Base-by-base conservation (phyloP, 1,140 invertebrate species). In the Araneus ventricosus region DNA sequence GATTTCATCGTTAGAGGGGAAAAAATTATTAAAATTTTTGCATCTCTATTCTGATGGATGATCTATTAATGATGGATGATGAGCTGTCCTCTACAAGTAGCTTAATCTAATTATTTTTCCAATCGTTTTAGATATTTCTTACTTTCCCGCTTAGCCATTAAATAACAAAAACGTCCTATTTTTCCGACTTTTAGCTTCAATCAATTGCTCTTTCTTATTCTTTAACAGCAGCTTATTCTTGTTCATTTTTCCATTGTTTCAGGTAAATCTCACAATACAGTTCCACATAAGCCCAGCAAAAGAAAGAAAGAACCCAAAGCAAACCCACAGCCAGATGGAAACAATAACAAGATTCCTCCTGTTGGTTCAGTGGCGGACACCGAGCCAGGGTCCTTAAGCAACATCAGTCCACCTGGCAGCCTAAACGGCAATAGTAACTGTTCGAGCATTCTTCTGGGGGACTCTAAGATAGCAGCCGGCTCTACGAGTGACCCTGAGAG, bases 401-500 rank as follows among this genome's bases (percentile, higher is more conserved):
- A 37, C 34, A 82, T 92, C n/a, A 92, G 90, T 75, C 84, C 84
- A 57, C 59, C 90, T 22, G 82, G 82, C 27, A 92, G 90, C 22
- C 27, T 86, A 6, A 92, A 92, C 57, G 90, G 90, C 59, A 92
- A 92, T 61, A 92, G 90, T 37, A 92, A 92, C 37, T 92, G 90
- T 27, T 92, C 90, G 20, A 92, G 82, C 39, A 86, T 67, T 39
- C 82, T 86, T 4, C 45, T 63, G 45, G 89, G 89, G 34, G 90
- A 92, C 61, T 70, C n/a, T 82, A 90, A 90, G n/a, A 80, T 70
- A 52, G 70, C 70, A 75, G 27, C 88, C 7, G 57, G 82, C 7
- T 92, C 80, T 57, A 52, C 39, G 8, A 93, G 92, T 88, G 92
- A 93, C 41, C 45, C 84, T 93, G 79, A 94, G 93, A 85, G 94